phyloP scores from a whole-genome alignment of 2,888 invertebrate species.

The Macrosoma leucophasiata region DNA sequence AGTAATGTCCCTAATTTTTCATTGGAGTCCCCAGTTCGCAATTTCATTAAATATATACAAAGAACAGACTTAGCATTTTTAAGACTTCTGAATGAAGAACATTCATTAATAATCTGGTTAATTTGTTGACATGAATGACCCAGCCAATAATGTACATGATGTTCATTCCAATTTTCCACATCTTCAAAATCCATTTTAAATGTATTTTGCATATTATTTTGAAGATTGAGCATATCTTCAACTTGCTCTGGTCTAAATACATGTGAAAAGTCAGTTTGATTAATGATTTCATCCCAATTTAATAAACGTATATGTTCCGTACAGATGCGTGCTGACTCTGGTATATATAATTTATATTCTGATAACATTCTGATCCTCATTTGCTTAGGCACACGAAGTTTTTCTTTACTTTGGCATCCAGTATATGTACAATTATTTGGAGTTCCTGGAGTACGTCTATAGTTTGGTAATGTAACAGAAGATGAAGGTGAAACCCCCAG shows the following conservation, averaged over 20 bases:
- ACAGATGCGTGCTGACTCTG: conserved; percentile 1
- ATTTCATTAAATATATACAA: neutral
- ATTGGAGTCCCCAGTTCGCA: neutral
- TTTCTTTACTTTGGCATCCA: neutral
- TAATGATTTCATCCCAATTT: neutral
- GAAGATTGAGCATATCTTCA: conserved; percentile 1
- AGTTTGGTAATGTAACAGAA: neutral
- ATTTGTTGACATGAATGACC: neutral
- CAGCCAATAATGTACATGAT: conserved; percentile 1
- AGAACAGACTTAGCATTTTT: neutral
- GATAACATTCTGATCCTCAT: neutral
- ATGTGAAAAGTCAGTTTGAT: neutral
- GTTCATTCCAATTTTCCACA: neutral
- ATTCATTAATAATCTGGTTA: neutral
- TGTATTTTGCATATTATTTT: too few relatives aligned
- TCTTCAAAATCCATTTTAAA: neutral
- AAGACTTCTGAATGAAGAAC: neutral
- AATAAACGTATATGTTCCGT: neutral
- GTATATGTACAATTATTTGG: neutral
- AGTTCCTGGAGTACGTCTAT: neutral
- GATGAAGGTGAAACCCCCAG: neutral
- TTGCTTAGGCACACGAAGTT: neutral
- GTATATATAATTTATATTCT: neutral
- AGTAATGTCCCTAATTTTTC: neutral
- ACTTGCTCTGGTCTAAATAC: neutral